Percentiles rank a stretch among this genome's conserved stretches.
phyloP scores from a whole-genome alignment of 2,888 invertebrate genomes.

The Masnerella sp. region DNA sequence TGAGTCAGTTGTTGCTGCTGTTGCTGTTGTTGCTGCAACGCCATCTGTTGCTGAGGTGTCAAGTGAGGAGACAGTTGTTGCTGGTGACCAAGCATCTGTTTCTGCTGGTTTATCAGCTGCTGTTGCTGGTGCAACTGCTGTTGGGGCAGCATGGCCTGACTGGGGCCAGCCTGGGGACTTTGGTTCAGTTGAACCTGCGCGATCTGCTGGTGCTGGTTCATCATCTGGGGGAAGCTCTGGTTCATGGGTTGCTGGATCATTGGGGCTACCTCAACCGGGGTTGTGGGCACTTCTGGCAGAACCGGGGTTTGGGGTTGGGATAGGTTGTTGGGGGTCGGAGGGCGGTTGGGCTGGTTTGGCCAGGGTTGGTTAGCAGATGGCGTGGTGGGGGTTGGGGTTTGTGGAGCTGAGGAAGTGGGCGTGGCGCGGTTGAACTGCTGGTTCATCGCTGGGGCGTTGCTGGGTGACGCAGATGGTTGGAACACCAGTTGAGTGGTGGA shows the following conservation, averaged over 20 bases:
- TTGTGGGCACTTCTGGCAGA: conserved; percentile 40
- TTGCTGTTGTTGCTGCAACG: conserved; percentile 72
- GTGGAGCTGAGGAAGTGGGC: background rate
- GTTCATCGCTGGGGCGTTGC: too few relatives aligned
- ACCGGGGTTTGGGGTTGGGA: conserved; percentile 66
- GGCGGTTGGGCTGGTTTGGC: too few relatives aligned
- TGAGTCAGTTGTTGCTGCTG: conserved; percentile 76
- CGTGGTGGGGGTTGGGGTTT: conserved; percentile 50
- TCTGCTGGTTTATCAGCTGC: conserved; percentile 78
- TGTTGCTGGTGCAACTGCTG: conserved; percentile 65
- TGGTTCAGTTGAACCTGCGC: conserved; percentile 57
- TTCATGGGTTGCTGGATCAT: conserved; percentile 64
- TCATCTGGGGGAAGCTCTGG: conserved; percentile 66
- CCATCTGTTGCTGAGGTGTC: conserved; percentile 67
- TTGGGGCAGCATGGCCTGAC: conserved; percentile 56
- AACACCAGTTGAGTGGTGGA: conserved; percentile 65
- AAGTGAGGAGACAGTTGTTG: conserved; percentile 59
- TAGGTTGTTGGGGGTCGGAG: conserved; percentile 66
- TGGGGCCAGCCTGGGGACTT: conserved; percentile 60
- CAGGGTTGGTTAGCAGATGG: conserved; percentile 70
- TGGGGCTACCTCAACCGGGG: conserved; percentile 73
- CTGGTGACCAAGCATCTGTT: conserved; percentile 77
- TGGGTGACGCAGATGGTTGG: conserved; percentile 62
- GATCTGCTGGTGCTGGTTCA: conserved; percentile 73
- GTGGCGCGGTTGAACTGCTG: conserved; percentile 49